Conservation (phyloP, 2,888 invertebrate species). For the Ophioninae sp. region DNA sequence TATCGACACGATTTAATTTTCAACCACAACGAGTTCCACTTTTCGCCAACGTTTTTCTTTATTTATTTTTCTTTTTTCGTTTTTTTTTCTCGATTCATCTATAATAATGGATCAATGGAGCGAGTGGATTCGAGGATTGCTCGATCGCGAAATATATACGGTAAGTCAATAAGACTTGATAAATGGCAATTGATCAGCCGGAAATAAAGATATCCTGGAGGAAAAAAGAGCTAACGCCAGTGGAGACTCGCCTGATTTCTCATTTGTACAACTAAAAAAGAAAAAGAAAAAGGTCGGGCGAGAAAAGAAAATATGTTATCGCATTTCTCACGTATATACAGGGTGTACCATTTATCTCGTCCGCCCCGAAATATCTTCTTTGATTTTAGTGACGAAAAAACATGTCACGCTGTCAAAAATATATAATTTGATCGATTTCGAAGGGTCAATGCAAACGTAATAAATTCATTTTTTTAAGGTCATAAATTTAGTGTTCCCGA, state of each 20-base stretch:
- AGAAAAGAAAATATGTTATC: slow-evolving; percentile 47
- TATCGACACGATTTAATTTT: not conserved
- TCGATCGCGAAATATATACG: slow-evolving; percentile 16
- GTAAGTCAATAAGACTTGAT: slow-evolving; percentile 42
- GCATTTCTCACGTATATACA: slow-evolving; percentile 13
- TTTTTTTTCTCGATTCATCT: not conserved
- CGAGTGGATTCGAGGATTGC: slow-evolving; percentile 4
- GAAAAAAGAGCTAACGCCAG: slow-evolving; percentile 18
- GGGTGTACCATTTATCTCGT: too few relatives aligned
- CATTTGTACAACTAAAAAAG: slow-evolving; percentile 35
- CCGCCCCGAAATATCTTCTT: too few relatives aligned
- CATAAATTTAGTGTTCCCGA: too few relatives aligned
- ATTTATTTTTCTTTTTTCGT: slow-evolving; percentile 3
- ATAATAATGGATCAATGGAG: slow-evolving; percentile 31
- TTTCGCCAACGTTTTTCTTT: not conserved
- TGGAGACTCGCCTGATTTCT: slow-evolving; percentile 34
- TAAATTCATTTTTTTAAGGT: too few relatives aligned
- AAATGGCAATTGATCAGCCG: slow-evolving; percentile 50
- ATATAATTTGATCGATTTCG: too few relatives aligned
- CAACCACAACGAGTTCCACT: not conserved
- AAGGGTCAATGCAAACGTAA: too few relatives aligned
- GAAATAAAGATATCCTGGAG: slow-evolving; percentile 45
- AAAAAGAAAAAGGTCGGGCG: slow-evolving; percentile 11
- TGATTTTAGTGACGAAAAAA: too few relatives aligned
- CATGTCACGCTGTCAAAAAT: too few relatives aligned